Base-by-base conservation (phyloP, 1,140 invertebrate species). In the Drosophila ambigua region DNA sequence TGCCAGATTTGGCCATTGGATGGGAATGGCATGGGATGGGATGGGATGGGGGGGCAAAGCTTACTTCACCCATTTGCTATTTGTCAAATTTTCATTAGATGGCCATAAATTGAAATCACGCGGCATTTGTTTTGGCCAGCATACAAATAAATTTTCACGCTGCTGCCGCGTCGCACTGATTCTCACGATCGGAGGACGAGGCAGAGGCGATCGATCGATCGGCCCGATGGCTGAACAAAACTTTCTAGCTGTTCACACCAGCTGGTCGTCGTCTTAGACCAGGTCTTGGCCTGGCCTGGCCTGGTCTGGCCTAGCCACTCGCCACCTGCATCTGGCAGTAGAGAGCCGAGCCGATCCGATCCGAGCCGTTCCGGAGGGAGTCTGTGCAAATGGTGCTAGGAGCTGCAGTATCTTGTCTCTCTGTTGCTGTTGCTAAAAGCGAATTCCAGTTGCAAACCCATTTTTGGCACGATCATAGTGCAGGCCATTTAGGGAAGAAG, bases 361-460 rank as follows among this genome's bases (percentile, higher is more conserved):
- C 28, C 28, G 7, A 8, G 28, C 31, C 9, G 20, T 41, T 43
- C 64, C 16, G 57, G 39, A 45, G 44, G 61, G 35, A 62, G 63
- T 24, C 0, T n/a, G 31, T n/a, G 31, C 31, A 31, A 31, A 31
- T 31, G 31, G 31, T 31, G 31, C 31, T 31, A 31, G 54, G 35
- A 71, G 50, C 61, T 49, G 52, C 3, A 13, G 35, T 44, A 64
- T 71, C 69, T 81, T 73, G 72, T 48, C 66, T 46, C 53, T 58
- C 43, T 80, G 77, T 77, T 52, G 66, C 63, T 79, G 62, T 20
- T 20, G 62, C 83, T 87, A 87, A 87, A 87, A 87, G 83, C 83
- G 83, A 87, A 87, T 87, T 87, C 83, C 83, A 87, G 83, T 87
- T 87, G 83, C 83, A 87, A 87, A 88, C 83, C 81, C 83, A 87